Conservation (phyloP, 2,113 vertebrate genomes). For the Psittacara wagleri region DNA sequence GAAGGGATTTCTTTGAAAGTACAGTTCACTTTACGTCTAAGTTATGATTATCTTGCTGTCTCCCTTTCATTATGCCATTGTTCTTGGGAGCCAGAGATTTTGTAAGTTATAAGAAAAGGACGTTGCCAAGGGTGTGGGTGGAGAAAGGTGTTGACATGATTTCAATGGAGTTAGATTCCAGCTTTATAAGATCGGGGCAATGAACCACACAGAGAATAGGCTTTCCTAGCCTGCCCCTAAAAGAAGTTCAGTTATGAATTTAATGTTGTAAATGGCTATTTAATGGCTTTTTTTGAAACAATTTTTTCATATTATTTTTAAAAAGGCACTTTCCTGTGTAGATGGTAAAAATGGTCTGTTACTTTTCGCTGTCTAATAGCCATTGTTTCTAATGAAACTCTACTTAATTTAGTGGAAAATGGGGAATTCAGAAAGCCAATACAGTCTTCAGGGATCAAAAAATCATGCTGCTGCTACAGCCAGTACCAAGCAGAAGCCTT, state of each 20-base stretch:
- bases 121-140: constrained; percentile 56
- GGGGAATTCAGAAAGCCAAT: constrained; percentile 99
- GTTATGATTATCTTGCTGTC: constrained; percentile 59
- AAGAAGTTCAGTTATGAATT: constrained; percentile 20
- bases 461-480: constrained; percentile 73
- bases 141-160: constrained; percentile 58
- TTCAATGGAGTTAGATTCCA: constrained; percentile 53
- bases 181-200: constrained; percentile 18
- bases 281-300: not conserved
- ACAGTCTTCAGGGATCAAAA: constrained; percentile 89
- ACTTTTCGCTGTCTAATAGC: not conserved
- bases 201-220: constrained; percentile 26
- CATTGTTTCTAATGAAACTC: constrained; percentile 15
- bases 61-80: constrained; percentile 67
- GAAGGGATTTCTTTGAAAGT: constrained; percentile 36
- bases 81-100: constrained; percentile 56
- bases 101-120: constrained; percentile 52
- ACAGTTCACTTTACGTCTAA: constrained; percentile 36
- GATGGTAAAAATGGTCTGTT: not conserved
- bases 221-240: constrained; percentile 9
- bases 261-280: constrained; percentile 5
- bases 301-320: constrained; percentile 9
- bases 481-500: constrained; percentile 85
- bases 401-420: constrained; percentile 80
- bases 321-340: not conserved